Evolutionary conservation across 2,113 vertebrate genomes (phyloP).

Genomic region (Zapus hudsonius): DNA sequence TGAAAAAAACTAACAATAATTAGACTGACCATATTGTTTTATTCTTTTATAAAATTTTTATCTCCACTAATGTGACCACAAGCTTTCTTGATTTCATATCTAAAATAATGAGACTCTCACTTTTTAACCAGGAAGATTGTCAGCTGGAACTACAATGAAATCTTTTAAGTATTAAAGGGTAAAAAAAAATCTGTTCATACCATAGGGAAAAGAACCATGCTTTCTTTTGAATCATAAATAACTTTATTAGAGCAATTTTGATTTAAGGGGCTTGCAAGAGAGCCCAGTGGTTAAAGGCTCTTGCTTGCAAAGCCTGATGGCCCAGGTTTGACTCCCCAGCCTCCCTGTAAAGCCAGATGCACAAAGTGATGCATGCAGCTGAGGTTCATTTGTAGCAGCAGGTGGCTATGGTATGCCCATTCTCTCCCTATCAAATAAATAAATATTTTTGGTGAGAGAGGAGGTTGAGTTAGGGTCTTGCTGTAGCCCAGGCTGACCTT

Average conservation of each 20-base stretch:
- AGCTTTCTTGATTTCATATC: background rate
- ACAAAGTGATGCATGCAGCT: no score
- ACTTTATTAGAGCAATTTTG: background rate
- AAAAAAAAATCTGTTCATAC: slow-evolving; percentile 28
- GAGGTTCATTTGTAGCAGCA: no score
- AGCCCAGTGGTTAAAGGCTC: no score
- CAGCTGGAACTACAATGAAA: background rate
- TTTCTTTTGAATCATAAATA: slow-evolving; percentile 7
- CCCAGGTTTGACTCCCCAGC: no score
- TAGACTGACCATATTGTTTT: background rate
- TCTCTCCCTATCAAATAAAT: no score
- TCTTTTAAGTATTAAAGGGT: slow-evolving; percentile 19
- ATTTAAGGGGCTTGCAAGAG: background rate
- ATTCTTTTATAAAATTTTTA: background rate
- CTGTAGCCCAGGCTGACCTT: no score
- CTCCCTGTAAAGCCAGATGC: no score
- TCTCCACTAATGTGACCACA: background rate
- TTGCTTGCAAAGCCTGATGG: no score
- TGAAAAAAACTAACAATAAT: slow-evolving; percentile 3
- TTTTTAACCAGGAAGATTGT: background rate
- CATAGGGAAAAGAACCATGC: background rate
- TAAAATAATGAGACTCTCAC: background rate
- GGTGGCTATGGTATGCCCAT: no score
- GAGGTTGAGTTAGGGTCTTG: no score
- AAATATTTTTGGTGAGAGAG: no score